phyloP scores from a whole-genome alignment of 2,113 vertebrate species.

The Plecturocebus donacophilus region DNA sequence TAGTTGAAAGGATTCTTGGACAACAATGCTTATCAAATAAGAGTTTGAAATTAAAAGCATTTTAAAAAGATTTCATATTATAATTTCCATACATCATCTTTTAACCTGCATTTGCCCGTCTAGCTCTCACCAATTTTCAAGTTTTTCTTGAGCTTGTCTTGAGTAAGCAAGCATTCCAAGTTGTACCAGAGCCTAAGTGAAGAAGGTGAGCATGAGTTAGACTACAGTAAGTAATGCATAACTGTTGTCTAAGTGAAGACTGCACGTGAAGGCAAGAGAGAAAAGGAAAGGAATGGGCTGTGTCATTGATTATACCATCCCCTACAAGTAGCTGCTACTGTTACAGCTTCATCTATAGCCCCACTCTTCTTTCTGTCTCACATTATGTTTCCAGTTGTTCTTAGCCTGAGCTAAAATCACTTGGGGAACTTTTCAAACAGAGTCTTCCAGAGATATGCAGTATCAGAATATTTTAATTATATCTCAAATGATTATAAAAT shows the following conservation, averaged over 20 bases:
- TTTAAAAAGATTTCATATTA: neutral
- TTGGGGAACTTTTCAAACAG: neutral
- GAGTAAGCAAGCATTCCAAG: neutral
- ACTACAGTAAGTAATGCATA: neutral
- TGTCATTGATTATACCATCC: neutral
- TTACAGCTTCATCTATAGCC: neutral
- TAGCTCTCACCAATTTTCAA: neutral
- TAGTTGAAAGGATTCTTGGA: neutral
- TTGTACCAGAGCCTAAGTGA: neutral
- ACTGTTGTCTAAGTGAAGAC: neutral
- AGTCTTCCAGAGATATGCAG: neutral
- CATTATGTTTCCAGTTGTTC: neutral
- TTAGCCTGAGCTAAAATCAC: neutral
- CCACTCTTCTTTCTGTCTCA: neutral
- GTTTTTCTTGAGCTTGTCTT: neutral
- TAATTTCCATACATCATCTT: fast-evolving
- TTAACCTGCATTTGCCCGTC: neutral
- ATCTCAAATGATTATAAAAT: neutral
- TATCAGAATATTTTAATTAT: neutral
- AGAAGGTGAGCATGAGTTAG: neutral
- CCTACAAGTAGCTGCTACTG: neutral
- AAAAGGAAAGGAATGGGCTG: neutral
- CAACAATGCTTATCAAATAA: neutral
- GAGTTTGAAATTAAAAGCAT: neutral
- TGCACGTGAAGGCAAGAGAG: neutral